Conservation (phyloP, 37 sponge, comb jelly and placozoan species). For the Halisarca cf. caerulea region DNA sequence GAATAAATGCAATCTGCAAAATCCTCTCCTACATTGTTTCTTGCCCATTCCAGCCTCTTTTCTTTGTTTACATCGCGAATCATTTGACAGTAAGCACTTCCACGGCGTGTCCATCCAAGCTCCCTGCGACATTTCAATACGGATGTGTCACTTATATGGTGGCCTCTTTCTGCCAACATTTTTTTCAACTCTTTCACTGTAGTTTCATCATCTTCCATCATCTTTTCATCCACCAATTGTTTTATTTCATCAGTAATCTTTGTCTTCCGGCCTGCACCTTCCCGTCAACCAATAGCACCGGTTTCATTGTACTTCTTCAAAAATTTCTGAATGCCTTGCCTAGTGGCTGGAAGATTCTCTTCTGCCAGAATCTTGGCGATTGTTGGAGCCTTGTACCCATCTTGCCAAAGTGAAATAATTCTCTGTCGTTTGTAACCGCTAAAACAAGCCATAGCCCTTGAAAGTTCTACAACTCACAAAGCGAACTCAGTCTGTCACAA, state of each 20-base stretch:
- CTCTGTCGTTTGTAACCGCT: constrained; percentile 25
- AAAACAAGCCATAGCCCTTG: constrained; percentile 5
- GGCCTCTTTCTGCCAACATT: constrained; percentile 12
- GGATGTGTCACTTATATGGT: neutral
- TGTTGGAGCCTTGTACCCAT: constrained; percentile 27
- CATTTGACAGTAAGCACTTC: constrained; percentile 47
- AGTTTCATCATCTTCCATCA: constrained; percentile 15
- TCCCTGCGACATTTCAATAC: constrained; percentile 13
- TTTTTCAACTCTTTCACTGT: constrained; percentile 9
- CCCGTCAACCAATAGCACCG: constrained; percentile 25
- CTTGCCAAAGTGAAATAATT: constrained; percentile 10
- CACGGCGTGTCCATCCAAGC: constrained; percentile 29
- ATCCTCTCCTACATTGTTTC: neutral
- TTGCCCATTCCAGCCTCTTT: constrained; percentile 33
- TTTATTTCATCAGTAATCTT: constrained; percentile 24
- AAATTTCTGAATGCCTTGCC: constrained; percentile 18
- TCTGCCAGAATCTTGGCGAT: constrained; percentile 1
- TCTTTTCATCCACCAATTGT: too few species aligned
- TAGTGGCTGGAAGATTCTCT: constrained; percentile 21
- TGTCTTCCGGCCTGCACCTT: constrained; percentile 24
- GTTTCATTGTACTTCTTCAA: constrained; percentile 14
- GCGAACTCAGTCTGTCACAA: neutral
- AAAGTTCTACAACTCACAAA: too few species aligned
- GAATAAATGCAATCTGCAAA: constrained; percentile 28
- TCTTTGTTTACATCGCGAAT: constrained; percentile 31